phyloP scores from a whole-genome alignment of 2,113 vertebrate genomes.

The Dunckerocampus dactyliophorus region DNA sequence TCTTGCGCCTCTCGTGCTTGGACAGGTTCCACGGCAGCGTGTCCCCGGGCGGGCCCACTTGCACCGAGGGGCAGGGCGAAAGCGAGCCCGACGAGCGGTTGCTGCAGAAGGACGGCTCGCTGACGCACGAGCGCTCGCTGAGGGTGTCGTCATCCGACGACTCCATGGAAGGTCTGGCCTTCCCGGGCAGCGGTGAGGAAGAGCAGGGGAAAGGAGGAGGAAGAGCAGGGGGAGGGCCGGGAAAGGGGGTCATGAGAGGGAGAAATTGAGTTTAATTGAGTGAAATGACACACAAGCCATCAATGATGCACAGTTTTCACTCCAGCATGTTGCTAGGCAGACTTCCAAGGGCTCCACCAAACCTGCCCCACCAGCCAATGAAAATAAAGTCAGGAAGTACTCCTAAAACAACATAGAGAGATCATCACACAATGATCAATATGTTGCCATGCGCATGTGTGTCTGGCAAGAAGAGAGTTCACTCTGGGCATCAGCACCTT shows the following conservation, averaged over 20 bases:
- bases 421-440: too few species aligned
- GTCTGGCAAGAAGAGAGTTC: too few species aligned
- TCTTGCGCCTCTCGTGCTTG: conserved; percentile 91
- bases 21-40: conserved; percentile 97
- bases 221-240: not conserved
- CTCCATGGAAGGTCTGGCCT: conserved; percentile 77
- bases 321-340: not conserved
- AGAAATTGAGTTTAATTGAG: not conserved
- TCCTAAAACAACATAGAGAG: too few species aligned
- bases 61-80: conserved; percentile 83
- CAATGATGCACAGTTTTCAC: not conserved
- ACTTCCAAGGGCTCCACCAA: too few species aligned
- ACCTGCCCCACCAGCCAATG: too few species aligned
- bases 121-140: conserved; percentile 88
- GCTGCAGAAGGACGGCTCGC: conserved; percentile 87
- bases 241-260: conserved; percentile 20
- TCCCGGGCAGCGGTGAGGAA: conserved; percentile 1
- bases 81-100: conserved; percentile 91
- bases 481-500: too few species aligned
- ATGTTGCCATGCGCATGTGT: too few species aligned
- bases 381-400: too few species aligned
- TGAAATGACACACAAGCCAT: not conserved
- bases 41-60: conserved; percentile 84
- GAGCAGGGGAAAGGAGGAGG: not conserved
- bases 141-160: conserved; percentile 96